Conservation (phyloP, 2,797 vertebrate species). For the Chelonia mydas region DNA sequence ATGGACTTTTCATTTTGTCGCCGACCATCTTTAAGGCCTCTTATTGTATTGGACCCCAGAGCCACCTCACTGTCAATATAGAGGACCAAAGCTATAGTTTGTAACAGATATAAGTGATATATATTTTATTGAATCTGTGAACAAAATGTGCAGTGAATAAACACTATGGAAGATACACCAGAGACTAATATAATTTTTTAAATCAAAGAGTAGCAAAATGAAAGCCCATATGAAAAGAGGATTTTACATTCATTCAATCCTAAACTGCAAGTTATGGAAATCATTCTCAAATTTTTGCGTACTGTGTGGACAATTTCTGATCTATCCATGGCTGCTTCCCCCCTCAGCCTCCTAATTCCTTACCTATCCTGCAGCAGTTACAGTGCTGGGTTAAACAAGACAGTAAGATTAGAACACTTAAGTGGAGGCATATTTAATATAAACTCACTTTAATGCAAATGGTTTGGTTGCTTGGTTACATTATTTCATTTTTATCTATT, state of each 20-base stretch:
- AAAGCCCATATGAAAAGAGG: background rate
- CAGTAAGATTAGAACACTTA: background rate
- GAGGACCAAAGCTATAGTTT: background rate
- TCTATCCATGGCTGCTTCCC: background rate
- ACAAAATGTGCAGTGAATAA: background rate
- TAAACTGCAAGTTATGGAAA: background rate
- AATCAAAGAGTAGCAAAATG: background rate
- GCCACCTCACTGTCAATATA: background rate
- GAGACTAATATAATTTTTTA: background rate
- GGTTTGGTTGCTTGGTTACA: background rate
- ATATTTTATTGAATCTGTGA: background rate
- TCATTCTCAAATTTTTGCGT: background rate
- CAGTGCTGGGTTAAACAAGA: background rate
- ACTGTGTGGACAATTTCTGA: background rate
- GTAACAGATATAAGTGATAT: background rate
- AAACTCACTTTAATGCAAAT: background rate
- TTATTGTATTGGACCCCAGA: background rate
- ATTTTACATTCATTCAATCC: fast-evolving
- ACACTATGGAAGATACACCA: background rate
- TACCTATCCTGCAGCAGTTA: background rate
- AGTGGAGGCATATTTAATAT: background rate
- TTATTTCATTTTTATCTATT: background rate
- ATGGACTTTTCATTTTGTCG: background rate
- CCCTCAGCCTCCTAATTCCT: background rate
- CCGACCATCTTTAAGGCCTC: background rate